Evolutionary conservation across 64 coral and sea anemone genomes (phyloP).

Genomic region (Stylophora pistillata): DNA sequence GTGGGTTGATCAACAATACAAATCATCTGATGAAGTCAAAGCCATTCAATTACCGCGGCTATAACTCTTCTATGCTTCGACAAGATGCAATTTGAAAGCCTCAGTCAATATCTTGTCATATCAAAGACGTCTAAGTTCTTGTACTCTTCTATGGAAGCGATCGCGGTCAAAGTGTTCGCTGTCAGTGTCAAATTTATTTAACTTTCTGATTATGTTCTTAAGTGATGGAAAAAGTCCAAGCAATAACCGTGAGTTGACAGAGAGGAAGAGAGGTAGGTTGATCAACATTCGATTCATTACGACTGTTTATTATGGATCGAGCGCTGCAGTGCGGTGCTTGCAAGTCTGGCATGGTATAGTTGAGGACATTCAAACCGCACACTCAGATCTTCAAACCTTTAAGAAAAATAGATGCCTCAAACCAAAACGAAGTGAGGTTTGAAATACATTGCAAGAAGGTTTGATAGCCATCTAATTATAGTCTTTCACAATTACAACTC

Average conservation of each 20-base stretch:
- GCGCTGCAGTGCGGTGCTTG: not conserved
- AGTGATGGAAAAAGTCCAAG: not conserved
- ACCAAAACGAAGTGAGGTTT: not conserved
- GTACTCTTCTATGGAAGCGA: not conserved
- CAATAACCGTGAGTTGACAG: not conserved
- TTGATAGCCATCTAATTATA: slow-evolving; percentile 27
- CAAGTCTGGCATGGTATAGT: no score
- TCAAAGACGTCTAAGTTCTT: not conserved
- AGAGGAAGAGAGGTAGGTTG: not conserved
- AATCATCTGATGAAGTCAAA: not conserved
- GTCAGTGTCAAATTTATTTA: not conserved
- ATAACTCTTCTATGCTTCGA: not conserved
- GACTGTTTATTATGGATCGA: not conserved
- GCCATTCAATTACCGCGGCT: slow-evolving; percentile 1
- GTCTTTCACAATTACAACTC: slow-evolving; percentile 23
- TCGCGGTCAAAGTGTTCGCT: not conserved
- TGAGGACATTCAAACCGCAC: no score
- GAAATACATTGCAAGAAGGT: not conserved
- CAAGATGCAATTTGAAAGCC: not conserved
- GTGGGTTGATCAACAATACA: slow-evolving; percentile 4
- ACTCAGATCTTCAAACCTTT: not conserved
- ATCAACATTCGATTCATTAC: not conserved
- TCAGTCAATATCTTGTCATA: not conserved
- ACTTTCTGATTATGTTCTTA: not conserved
- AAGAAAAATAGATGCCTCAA: not conserved